Base-by-base conservation (phyloP, 2,888 invertebrate genomes). In the Oasisia sp. region DNA sequence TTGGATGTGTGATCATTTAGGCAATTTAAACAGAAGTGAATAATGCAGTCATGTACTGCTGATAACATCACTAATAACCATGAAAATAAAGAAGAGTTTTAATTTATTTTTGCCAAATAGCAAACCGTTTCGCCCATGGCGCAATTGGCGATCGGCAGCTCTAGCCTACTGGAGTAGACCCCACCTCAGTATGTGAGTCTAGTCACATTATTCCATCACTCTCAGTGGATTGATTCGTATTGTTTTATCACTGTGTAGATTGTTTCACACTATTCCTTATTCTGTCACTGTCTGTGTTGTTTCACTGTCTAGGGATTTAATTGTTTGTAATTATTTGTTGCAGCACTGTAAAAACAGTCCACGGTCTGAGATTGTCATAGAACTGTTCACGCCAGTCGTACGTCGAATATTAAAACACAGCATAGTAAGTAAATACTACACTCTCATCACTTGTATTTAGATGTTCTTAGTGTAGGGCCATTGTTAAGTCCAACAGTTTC, bases 321-420 rank as follows among this genome's bases (percentile, higher is more conserved):
- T 90, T 44, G 38, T 19, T 8, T 90, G 91, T 45, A 90, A 27
- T 90, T n/a, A n/a, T 90, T 91, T 91, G 92, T 97, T 97, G 32
- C 96, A 97, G 95, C 97, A 97, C 95, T 98, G 98, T 95, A 97
- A 97, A 93, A 97, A 97, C 92, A 97, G 97, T 95, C 98, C 98
- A 11, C 96, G 97, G 56, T 97, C 98, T 58, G 97, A 97, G 38
- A 97, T 97, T 9, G 97, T 98, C 32, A 97, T 97, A 93, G 98
- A 98, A 93, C 96, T 97, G 89, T 97, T 98, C 93, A 97, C 97
- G 44, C 98, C 98, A 91, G 97, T 98, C 74, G 98, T 98, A 89
- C 97, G 98, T 90, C 97, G 98, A 92, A 98, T 98, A 94, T 97
- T 98, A 94, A 98, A 98, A 95, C 97, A 98, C 95, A 98, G 98